Conservation (phyloP, 2,797 vertebrate genomes). For the Takifugu rubripes region DNA sequence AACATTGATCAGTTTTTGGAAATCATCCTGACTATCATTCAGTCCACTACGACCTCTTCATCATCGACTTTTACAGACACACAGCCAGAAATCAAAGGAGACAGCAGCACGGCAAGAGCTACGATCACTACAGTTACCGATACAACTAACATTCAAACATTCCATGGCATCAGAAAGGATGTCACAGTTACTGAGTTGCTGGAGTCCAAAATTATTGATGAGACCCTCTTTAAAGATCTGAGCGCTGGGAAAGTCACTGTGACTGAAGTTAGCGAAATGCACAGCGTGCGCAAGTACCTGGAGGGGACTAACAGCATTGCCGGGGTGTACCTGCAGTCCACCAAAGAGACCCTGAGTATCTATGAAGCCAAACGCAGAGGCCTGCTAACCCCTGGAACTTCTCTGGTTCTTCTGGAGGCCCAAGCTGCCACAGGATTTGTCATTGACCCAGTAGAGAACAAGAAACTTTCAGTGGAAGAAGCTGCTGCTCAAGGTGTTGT, state of each 20-base stretch:
- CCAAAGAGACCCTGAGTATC: conserved; percentile 2
- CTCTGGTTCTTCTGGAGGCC: conserved; percentile 71
- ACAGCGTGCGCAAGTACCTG: neutral
- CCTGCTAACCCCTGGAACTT: conserved; percentile 51
- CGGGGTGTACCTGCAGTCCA: conserved; percentile 16
- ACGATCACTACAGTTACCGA: conserved; percentile 2
- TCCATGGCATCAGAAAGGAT: conserved; percentile 44
- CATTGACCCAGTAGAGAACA: conserved; percentile 74
- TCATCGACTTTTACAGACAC: too few relatives aligned
- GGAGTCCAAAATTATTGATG: conserved; percentile 16
- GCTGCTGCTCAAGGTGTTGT: conserved; percentile 73
- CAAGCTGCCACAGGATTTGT: conserved; percentile 76
- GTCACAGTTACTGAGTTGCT: conserved; percentile 12
- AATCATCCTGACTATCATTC: too few relatives aligned
- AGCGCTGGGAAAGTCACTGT: conserved; percentile 54
- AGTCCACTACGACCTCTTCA: too few relatives aligned
- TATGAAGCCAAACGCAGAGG: neutral
- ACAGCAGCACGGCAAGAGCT: conserved; percentile 1
- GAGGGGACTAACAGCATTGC: conserved; percentile 4
- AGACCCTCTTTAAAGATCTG: conserved; percentile 61
- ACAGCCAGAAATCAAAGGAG: neutral
- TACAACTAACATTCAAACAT: conserved; percentile 4
- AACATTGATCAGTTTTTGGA: too few relatives aligned
- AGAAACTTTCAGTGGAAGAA: conserved; percentile 81
- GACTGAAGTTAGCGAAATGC: conserved; percentile 14